phyloP scores from a whole-genome alignment of 1,140 invertebrate genomes.

The Eubasilissa regina region DNA sequence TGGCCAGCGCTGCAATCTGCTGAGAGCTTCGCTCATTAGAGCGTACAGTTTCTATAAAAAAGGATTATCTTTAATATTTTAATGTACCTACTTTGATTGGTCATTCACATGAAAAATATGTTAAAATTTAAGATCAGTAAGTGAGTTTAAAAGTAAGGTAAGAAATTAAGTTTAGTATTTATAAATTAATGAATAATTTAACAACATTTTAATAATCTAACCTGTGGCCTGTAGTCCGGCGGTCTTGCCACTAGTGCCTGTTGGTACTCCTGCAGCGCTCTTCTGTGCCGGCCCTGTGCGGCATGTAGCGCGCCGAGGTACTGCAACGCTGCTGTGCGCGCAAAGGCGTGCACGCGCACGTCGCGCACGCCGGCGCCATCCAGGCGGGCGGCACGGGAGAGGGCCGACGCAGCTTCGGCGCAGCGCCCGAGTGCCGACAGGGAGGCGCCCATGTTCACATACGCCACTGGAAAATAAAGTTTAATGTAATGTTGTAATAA shows the following conservation, averaged over 20 bases:
- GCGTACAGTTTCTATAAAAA: conserved; percentile 64
- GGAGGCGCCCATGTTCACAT: conserved; percentile 93
- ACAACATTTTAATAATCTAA: no score
- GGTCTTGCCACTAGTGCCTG: conserved; percentile 89
- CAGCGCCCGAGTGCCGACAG: conserved; percentile 86
- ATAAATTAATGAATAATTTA: no score
- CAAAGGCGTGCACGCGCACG: conserved; percentile 89
- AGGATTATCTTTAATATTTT: background rate
- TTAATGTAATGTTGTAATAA: no score
- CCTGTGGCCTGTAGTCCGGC: conserved; percentile 86
- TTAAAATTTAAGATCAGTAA: no score
- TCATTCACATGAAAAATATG: no score
- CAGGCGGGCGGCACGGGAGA: conserved; percentile 85
- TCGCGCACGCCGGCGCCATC: conserved; percentile 92
- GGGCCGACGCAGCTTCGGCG: conserved; percentile 87
- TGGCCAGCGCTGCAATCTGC: conserved; percentile 71
- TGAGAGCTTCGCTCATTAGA: conserved; percentile 64
- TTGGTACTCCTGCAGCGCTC: conserved; percentile 90
- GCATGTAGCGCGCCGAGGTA: conserved; percentile 92
- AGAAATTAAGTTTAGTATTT: no score
- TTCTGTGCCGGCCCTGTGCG: conserved; percentile 87
- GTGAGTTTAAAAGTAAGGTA: no score
- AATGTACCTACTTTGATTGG: no score
- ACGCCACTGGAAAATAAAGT: conserved; percentile 88
- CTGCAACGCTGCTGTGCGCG: conserved; percentile 91